Evolutionary conservation across 2,797 vertebrate genomes (phyloP), one percentile per base, ranked within the genome.

Genomic region (Pagetopsis macropterus): DNA sequence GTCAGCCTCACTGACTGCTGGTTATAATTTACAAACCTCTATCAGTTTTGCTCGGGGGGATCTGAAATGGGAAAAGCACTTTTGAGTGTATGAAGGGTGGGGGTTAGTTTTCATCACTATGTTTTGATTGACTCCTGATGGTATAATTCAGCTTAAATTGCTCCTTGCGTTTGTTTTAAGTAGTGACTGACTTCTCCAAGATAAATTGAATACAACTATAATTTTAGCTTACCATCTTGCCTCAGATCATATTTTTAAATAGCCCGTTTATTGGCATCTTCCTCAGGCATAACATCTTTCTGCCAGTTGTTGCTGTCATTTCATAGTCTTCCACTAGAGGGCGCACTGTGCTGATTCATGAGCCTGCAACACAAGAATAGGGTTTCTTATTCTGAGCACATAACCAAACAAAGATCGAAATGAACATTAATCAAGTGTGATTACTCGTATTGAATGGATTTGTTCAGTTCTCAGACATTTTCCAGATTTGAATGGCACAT

Each of bases 61-160:
- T 81, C 65, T 84, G 8, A 82, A 83, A 87, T 86, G 54, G 23
- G 77, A 88, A 88, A 81, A 84, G 16, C 61, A 82, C 80, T 76
- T 84, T 78, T 87, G 46, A 78, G 44, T 64, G 16, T 66, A 37
- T 72, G 31, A 70, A 62, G 51, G 46, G 33, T 43, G 56, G 11
- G 3, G 37, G 27, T 1, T 4, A 27, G 23, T 50, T 75, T 79
- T 65, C 54, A 70, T 83, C 62, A 72, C 33, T 70, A 78, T 51
- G 71, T 58, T 79, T 51, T 84, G 67, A 83, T 75, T 63, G 59
- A 72, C 50, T 65, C 37, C 21, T 65, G 46, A 60, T 70, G 4
- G 65, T 37, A 54, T 27, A 48, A 73, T 71, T 65, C n/a, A 13
- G 31, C 9, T 19, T 63, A 69, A 74, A 57, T 60, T 3, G 45